Percentiles rank a stretch among this genome's conserved stretches.
Evolutionary conservation across 92 coral and sea anemone species (phyloP).

Genomic region (Phymanthus crucifer): DNA sequence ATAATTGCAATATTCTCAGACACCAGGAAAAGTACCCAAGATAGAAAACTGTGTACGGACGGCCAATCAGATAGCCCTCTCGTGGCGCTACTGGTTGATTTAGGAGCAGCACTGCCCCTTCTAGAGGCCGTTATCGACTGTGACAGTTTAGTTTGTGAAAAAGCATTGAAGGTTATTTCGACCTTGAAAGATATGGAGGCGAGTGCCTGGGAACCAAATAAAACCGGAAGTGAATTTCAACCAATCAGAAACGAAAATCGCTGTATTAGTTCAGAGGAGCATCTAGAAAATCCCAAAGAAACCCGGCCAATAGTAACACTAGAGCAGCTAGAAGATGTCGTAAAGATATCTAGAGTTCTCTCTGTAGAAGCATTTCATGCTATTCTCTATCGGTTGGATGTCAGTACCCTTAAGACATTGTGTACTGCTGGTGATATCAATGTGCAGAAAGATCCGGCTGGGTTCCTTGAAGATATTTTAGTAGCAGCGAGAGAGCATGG

Average conservation of each 20-base stretch:
- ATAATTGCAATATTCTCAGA: constrained; percentile 31
- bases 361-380: constrained; percentile 30
- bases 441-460: constrained; percentile 70
- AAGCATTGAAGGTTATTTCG: constrained; percentile 55
- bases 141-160: constrained; percentile 80
- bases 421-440: constrained; percentile 50
- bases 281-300: not conserved
- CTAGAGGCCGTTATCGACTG: constrained; percentile 75
- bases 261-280: not conserved
- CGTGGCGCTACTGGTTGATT: constrained; percentile 18
- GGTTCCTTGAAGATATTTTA: constrained; percentile 80
- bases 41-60: not conserved
- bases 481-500: constrained; percentile 62
- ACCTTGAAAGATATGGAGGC: constrained; percentile 12
- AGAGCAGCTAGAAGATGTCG: constrained; percentile 42
- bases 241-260: not conserved
- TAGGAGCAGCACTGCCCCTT: constrained; percentile 57
- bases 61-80: not conserved
- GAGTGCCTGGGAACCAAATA: not conserved
- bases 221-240: not conserved
- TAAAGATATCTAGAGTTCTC: constrained; percentile 2
- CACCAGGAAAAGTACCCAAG: not conserved
- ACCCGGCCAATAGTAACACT: constrained; percentile 6
- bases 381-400: constrained; percentile 49
- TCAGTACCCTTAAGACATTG: constrained; percentile 38